Conservation (phyloP, 2,888 invertebrate species). For the Oscheius sp. region DNA sequence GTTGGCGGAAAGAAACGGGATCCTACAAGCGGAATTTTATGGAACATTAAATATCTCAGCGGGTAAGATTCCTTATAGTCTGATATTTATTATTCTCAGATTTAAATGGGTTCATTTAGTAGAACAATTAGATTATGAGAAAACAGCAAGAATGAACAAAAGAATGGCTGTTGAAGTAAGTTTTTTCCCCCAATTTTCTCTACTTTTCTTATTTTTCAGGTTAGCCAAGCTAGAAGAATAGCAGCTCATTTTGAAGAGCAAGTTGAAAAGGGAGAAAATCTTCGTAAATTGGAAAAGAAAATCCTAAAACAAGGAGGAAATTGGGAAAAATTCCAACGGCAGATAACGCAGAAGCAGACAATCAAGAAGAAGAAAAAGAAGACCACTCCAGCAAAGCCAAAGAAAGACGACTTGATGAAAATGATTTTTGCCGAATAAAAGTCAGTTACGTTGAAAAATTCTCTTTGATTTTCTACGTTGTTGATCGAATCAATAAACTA, state of each 20-base stretch:
- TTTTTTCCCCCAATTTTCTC: neutral
- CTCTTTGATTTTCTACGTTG: too few relatives aligned
- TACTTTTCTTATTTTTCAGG: conserved; percentile 76
- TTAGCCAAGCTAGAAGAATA: conserved; percentile 89
- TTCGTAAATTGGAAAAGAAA: conserved; percentile 66
- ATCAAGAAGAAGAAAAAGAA: conserved; percentile 44
- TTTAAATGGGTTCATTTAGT: conserved; percentile 96
- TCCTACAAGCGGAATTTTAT: conserved; percentile 86
- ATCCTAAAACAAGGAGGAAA: conserved; percentile 64
- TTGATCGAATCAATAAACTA: too few relatives aligned
- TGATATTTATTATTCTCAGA: too few relatives aligned
- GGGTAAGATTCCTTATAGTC: conserved; percentile 74
- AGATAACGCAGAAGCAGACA: conserved; percentile 59
- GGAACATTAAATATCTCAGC: conserved; percentile 95
- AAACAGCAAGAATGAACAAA: conserved; percentile 86
- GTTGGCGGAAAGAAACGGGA: conserved; percentile 86
- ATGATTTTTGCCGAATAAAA: conserved; percentile 51
- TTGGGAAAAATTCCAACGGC: conserved; percentile 63
- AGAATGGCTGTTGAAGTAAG: conserved; percentile 72
- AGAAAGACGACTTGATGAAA: conserved; percentile 49
- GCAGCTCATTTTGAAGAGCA: conserved; percentile 83
- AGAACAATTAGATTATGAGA: conserved; percentile 90
- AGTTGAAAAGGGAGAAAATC: conserved; percentile 70
- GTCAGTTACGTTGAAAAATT: too few relatives aligned
- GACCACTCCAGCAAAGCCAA: conserved; percentile 29